Evolutionary conservation across 1,140 invertebrate genomes (phyloP), one percentile per base, ranked within the genome.

Genomic region (Centruroides sculpturatus): DNA sequence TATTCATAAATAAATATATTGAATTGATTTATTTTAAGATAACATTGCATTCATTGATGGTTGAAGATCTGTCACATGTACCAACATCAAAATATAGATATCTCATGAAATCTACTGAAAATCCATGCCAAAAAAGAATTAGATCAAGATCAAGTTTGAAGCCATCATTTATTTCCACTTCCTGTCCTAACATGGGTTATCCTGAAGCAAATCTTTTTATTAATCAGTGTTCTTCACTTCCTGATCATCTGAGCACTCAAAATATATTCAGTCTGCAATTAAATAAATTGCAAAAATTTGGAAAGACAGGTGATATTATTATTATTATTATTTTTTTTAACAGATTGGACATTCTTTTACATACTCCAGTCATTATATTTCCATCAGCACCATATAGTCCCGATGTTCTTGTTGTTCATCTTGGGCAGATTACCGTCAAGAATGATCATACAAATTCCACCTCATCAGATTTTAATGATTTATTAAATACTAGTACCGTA

Each of bases 321-420:
- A 1, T 23, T 23, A 23, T 23, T 23, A 2, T 23, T 23, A 3
- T 34, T 51, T 51, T 51, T 51, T 34, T 51, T 51, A 51, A 34
- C 12, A 51, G 11, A 13, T 23, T 82, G 5, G 74, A 87, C 74
- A 77, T 93, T 58, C 79, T 89, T 51, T 76, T 96, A 56, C 87
- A 92, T 70, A 92, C 88, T 61, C 93, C 93, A 3, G 87, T 96
- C 35, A 79, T 96, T 54, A 85, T 95, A 41, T 73, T 96, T 54
- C 92, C 92, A 0, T 77, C 86, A 58, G 81, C 82, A 7, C 79
- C 83, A n/a, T 79, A 79, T 36, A 92, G 89, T 74, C 68, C 81
- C 13, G 81, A 92, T 70, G 89, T 95, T 34, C 81, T 95, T 56
- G 87, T 96, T 12, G 89, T 88, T n/a, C 90, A 94, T 77, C 79